These are phyloP conservation scores for Brachionus rubens DNA, from an alignment of 1,140 invertebrate species.

Conservation along the genomic window DNA sequence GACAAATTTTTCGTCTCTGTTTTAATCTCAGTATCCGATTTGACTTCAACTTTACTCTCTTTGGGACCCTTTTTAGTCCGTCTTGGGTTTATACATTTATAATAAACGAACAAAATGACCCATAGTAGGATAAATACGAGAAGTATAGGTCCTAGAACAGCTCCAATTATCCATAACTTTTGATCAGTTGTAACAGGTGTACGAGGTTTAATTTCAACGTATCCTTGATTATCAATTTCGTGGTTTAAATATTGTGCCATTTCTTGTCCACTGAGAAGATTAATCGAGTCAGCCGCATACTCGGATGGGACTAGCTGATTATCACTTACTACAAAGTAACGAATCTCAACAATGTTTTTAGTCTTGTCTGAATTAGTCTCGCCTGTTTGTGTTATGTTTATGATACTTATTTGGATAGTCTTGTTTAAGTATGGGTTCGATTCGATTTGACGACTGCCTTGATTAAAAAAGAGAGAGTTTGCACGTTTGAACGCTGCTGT, in stretches of 20 bases:
- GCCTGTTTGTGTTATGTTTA: conserved; percentile 2
- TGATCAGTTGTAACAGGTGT: not conserved
- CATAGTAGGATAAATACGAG: conserved; percentile 7
- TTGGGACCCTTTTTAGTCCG: not conserved
- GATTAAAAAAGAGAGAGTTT: conserved; percentile 13
- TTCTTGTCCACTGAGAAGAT: conserved; percentile 39
- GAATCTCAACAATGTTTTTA: conserved; percentile 18
- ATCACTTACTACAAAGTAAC: not conserved
- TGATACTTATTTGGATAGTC: not conserved
- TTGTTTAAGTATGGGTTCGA: not conserved
- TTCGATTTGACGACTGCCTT: not conserved
- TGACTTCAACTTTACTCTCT: not conserved
- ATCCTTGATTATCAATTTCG: conserved; percentile 27
- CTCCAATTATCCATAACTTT: conserved; percentile 30
- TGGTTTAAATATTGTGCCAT: conserved; percentile 39
- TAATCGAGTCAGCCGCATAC: conserved; percentile 37
- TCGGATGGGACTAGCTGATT: conserved; percentile 34
- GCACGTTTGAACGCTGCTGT: not conserved
- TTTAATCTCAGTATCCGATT: not conserved
- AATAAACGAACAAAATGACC: conserved; percentile 38
- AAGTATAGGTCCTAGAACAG: conserved; percentile 8
- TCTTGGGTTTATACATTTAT: conserved; percentile 42
- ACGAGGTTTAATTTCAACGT: conserved; percentile 39
- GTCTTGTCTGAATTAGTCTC: conserved; percentile 23
- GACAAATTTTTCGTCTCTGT: not conserved